Conservation (phyloP, 1,140 invertebrate species). For the Chymomyza costata region DNA sequence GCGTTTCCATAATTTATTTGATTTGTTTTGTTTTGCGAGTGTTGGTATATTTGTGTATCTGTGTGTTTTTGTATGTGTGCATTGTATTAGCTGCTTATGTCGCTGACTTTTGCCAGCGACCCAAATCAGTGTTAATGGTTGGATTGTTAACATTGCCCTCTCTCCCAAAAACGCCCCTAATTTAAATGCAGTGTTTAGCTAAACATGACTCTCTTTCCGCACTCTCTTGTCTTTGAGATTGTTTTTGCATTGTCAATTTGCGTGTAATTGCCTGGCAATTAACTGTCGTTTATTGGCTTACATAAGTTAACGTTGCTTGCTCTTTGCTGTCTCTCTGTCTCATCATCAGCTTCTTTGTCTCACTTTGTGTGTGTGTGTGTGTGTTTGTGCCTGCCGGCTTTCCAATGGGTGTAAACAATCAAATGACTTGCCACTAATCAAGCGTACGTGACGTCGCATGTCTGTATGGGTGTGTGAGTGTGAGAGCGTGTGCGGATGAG, state of each 20-base stretch:
- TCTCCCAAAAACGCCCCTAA: too few relatives aligned
- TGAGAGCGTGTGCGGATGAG: neutral
- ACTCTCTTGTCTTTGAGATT: constrained; percentile 41
- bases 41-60: constrained; percentile 7
- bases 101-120: too few relatives aligned
- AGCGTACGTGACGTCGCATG: neutral
- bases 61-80: too few relatives aligned
- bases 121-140: too few relatives aligned
- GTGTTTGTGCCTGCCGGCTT: constrained; percentile 5
- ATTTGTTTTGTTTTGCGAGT: constrained; percentile 42
- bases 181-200: too few relatives aligned
- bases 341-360: too few relatives aligned
- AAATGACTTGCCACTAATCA: constrained; percentile 29
- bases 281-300: constrained; percentile 45
- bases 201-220: too few relatives aligned
- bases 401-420: constrained; percentile 34
- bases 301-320: too few relatives aligned
- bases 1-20: constrained; percentile 56
- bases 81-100: constrained; percentile 8
- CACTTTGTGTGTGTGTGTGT: constrained; percentile 24
- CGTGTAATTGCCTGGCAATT: constrained; percentile 60
- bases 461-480: neutral
- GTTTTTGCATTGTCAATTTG: constrained; percentile 66
- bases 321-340: too few relatives aligned
- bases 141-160: too few relatives aligned